Conservation (phyloP, 2,113 vertebrate genomes). For the Percina caprodes region DNA sequence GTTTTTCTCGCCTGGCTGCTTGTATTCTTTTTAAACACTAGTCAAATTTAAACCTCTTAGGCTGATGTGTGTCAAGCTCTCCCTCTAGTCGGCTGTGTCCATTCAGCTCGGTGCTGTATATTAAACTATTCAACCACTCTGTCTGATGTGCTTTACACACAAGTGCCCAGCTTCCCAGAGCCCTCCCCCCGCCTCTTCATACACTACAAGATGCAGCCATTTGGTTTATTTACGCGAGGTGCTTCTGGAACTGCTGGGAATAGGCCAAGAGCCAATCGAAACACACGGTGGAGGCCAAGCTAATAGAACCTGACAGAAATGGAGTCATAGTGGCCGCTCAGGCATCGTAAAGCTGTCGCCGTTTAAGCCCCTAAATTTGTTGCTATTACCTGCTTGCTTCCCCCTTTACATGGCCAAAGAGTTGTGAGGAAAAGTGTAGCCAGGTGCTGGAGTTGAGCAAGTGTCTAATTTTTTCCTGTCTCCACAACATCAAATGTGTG, state of each 20-base stretch:
- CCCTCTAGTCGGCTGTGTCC: slow-evolving; percentile 45
- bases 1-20: slow-evolving; percentile 42
- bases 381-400: slow-evolving; percentile 70
- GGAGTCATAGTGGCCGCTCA: slow-evolving; percentile 72
- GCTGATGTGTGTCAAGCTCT: slow-evolving; percentile 49
- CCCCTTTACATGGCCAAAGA: slow-evolving; percentile 40
- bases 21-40: slow-evolving; percentile 57
- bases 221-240: slow-evolving; percentile 79
- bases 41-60: slow-evolving; percentile 63
- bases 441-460: slow-evolving; percentile 5
- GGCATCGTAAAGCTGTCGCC: slow-evolving; percentile 79
- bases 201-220: slow-evolving; percentile 70
- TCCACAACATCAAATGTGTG: neutral
- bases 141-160: slow-evolving; percentile 64
- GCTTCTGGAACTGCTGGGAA: slow-evolving; percentile 74
- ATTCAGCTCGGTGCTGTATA: slow-evolving; percentile 50
- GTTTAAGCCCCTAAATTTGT: slow-evolving; percentile 78
- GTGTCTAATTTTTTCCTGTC: slow-evolving; percentile 35
- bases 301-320: slow-evolving; percentile 81
- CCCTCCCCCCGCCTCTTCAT: slow-evolving; percentile 32
- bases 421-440: slow-evolving; percentile 18
- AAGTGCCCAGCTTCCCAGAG: slow-evolving; percentile 29
- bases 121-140: slow-evolving; percentile 67
- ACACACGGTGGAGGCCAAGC: slow-evolving; percentile 58
- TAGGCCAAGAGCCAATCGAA: slow-evolving; percentile 75